These are phyloP conservation scores for Nineta flava DNA, from an alignment of 2,888 invertebrate species.

Conservation along the genomic window DNA sequence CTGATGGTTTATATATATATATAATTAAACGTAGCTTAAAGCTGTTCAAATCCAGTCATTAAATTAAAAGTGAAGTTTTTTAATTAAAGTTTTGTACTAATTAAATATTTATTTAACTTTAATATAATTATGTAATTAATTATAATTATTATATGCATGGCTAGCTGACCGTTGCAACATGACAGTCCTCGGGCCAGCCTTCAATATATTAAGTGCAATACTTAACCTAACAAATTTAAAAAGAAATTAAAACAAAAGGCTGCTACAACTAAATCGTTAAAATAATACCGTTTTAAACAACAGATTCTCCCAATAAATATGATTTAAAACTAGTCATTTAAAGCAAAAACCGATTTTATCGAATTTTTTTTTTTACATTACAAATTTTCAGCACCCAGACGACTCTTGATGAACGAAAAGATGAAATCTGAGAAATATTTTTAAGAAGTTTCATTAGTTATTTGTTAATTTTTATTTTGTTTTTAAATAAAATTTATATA, in stretches of 20 bases:
- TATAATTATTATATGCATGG: not conserved
- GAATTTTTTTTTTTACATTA: too few relatives aligned
- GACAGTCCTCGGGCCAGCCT: constrained; percentile 34
- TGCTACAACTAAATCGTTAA: not conserved
- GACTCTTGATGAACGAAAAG: too few relatives aligned
- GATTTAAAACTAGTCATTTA: too few relatives aligned
- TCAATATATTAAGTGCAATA: constrained; percentile 8
- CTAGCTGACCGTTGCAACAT: constrained; percentile 30
- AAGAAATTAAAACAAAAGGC: not conserved
- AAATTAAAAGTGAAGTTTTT: not conserved
- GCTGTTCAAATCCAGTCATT: constrained; percentile 3
- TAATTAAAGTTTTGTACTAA: not conserved
- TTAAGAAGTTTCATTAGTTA: too few relatives aligned
- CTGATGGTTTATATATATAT: not conserved
- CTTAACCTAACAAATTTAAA: not conserved
- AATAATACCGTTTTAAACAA: too few relatives aligned
- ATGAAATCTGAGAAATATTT: too few relatives aligned
- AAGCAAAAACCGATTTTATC: too few relatives aligned
- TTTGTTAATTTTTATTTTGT: too few relatives aligned
- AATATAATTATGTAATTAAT: too few relatives aligned
- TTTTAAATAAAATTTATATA: too few relatives aligned
- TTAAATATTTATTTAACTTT: not conserved
- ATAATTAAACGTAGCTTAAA: not conserved
- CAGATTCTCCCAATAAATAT: too few relatives aligned
- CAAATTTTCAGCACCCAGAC: too few relatives aligned